Evolutionary conservation across 1,140 invertebrate species (phyloP), one percentile per base, ranked within the genome.

Genomic region (Belonocnema kinseyi): DNA sequence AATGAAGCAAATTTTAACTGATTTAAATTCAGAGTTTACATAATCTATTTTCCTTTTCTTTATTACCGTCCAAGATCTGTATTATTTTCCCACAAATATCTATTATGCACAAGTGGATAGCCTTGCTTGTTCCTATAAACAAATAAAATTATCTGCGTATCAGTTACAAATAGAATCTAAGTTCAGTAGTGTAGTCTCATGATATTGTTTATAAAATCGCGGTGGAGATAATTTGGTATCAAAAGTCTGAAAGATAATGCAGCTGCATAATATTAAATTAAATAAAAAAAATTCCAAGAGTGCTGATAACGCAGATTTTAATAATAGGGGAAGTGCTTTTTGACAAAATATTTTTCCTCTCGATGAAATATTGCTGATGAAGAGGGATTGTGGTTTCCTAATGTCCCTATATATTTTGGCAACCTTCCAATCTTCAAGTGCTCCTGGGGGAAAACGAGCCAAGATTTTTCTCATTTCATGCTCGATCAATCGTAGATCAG

Each of bases 91-190:
- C 40, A 46, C 40, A 46, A 46, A 46, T 46, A 46, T 46, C 40
- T 10, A 7, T 46, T 46, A 8, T 46, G 40, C 11, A 8, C 40
- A 46, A 46, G 40, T 46, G 40, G 40, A 46, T 46, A 46, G 40
- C 1, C 40, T 10, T 10, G 40, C 40, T 46, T 46, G 40, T 46
- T 46, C 10, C 0, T 1, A 46, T 6, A 21, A 33, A 66, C 58
- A 26, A 14, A 33, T 33, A 33, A 16, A 21, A 14, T 11, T 14
- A 33, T 12, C n/a, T 13, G 13, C 33, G 16, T 66, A 26, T 33
- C 21, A 12, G 19, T 66, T 66, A 66, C 58, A 66, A 66, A 66
- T n/a, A 66, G 11, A 66, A 33, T n/a, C 40, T n/a, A 40, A 66
- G 61, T 66, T 46, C 61, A 33, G 21, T n/a, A n/a, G 14, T 46